These are phyloP conservation scores for Furcifer pardalis DNA, from an alignment of 2,797 vertebrate genomes.

Conservation along the genomic window DNA sequence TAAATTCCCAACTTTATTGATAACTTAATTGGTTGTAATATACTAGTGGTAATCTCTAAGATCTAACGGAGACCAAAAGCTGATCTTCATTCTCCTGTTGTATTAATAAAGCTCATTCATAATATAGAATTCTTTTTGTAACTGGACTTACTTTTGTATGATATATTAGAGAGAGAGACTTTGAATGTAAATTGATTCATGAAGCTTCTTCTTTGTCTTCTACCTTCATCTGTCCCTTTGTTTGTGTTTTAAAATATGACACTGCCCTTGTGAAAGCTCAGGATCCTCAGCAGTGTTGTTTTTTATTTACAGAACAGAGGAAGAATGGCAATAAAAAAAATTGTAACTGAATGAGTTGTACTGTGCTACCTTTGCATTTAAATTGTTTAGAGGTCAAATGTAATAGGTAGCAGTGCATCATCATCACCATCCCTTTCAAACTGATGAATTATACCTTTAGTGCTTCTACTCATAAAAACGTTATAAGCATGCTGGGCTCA, in stretches of 20 bases:
- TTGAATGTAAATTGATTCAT: background rate
- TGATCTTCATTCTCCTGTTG: background rate
- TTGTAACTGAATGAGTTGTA: constrained; percentile 2
- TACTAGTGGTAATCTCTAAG: too few species aligned
- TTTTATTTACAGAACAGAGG: background rate
- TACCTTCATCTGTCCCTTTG: background rate
- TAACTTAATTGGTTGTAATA: too few species aligned
- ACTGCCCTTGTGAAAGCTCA: background rate
- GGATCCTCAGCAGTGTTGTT: background rate
- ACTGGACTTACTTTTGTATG: too few species aligned
- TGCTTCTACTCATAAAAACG: background rate
- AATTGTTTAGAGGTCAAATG: background rate
- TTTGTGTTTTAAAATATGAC: background rate
- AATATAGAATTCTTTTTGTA: background rate
- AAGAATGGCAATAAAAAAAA: constrained; percentile 14
- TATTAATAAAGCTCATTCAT: background rate
- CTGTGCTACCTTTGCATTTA: constrained; percentile 28
- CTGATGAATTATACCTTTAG: constrained; percentile 20
- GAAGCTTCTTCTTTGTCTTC: background rate
- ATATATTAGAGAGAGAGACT: background rate
- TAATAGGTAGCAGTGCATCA: background rate
- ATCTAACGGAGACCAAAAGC: background rate
- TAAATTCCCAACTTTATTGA: too few species aligned
- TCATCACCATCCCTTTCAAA: background rate
- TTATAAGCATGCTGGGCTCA: constrained; percentile 5